Percentiles rank a stretch among this genome's conserved stretches.
Evolutionary conservation across 2,888 invertebrate species (phyloP).

Genomic region (Calameuta pallipes): DNA sequence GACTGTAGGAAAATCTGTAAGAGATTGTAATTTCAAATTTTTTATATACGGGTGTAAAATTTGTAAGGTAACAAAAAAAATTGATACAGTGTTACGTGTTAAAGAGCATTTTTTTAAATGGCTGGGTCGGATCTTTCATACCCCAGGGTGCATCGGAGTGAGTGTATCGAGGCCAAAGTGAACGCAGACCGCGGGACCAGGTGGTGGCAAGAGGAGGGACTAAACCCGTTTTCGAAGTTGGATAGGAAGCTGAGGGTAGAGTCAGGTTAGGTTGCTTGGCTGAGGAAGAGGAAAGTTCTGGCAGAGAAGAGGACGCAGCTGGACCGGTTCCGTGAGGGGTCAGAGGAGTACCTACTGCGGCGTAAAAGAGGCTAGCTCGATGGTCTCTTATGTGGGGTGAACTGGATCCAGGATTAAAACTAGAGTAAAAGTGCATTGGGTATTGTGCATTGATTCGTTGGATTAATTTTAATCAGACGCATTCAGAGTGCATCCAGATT

Average conservation of each 20-base stretch:
- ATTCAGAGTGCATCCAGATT: background rate
- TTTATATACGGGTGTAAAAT: background rate
- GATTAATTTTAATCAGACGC: constrained; percentile 15
- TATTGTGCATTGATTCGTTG: constrained; percentile 34
- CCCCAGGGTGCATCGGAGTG: background rate
- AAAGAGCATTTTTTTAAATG: background rate
- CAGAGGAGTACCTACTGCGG: background rate
- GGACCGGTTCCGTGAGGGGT: constrained; percentile 23
- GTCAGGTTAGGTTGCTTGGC: constrained; percentile 1
- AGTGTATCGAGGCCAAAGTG: constrained; percentile 2
- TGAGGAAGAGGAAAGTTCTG: constrained; percentile 27
- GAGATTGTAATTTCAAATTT: no score
- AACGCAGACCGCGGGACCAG: background rate
- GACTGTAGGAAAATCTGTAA: background rate
- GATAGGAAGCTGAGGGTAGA: background rate
- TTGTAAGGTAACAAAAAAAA: background rate
- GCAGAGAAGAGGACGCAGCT: constrained; percentile 15
- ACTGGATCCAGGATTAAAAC: constrained; percentile 55
- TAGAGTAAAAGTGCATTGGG: constrained; percentile 58
- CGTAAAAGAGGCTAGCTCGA: constrained; percentile 48
- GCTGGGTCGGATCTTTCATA: background rate
- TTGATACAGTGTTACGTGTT: background rate
- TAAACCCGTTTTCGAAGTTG: background rate
- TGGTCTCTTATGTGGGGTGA: constrained; percentile 48
- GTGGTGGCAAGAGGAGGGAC: background rate